Evolutionary conservation across 2,888 invertebrate species (phyloP).

Genomic region (Vesta saturnalis): DNA sequence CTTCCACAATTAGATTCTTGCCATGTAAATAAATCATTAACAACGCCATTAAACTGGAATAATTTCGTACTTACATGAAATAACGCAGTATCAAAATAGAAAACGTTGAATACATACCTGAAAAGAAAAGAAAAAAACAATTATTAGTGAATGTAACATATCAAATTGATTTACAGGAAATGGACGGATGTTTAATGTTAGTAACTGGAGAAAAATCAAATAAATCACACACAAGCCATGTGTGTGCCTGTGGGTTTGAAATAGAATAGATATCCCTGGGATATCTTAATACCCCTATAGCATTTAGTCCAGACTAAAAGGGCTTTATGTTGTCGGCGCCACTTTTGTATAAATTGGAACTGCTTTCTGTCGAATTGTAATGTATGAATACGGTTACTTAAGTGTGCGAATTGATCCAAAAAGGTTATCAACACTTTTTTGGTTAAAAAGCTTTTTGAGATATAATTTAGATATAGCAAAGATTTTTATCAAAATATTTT

Average conservation of each 20-base stretch:
- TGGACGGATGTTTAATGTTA: conserved; percentile 26
- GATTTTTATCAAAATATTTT: no score
- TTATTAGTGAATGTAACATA: not conserved
- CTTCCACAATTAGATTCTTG: no score
- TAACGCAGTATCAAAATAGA: not conserved
- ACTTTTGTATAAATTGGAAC: conserved; percentile 34
- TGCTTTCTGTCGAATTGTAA: conserved; percentile 2
- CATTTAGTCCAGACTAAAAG: conserved; percentile 36
- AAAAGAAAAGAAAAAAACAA: conserved; percentile 17
- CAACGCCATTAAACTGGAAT: no score
- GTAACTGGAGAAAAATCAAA: conserved; percentile 29
- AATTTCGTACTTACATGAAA: no score
- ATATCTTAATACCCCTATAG: conserved; percentile 36
- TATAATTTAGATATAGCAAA: no score
- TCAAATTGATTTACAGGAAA: conserved; percentile 12
- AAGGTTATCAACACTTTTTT: no score
- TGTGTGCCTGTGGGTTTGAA: conserved; percentile 26
- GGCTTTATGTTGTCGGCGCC: conserved; percentile 40
- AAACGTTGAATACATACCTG: conserved; percentile 20
- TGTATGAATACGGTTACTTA: not conserved
- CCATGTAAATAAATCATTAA: no score
- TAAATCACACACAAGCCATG: conserved; percentile 34
- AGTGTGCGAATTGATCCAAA: not conserved
- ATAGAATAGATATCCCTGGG: conserved; percentile 29
- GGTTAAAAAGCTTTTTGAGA: no score